Evolutionary conservation across 2,888 invertebrate species (phyloP), one percentile per base, ranked within the genome.

Genomic region (Autographa gamma): DNA sequence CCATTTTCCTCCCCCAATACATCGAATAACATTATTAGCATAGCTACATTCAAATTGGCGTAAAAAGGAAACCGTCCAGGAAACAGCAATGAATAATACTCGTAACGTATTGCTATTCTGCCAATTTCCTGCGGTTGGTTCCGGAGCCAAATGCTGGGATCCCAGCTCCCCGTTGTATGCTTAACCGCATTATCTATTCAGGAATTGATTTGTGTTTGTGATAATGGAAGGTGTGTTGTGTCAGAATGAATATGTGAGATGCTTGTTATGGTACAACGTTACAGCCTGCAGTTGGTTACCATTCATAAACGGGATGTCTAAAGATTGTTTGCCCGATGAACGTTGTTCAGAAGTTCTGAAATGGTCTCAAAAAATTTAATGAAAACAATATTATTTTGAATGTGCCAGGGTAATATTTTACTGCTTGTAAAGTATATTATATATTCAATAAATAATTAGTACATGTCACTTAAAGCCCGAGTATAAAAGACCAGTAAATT

Each of bases 101-200:
- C 72, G 83, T 86, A 85, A 87, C 82, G 85, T 87, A 88, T 86
- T 84, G 88, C 88, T 83, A 82, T 85, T 83, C 82, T 80, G 74
- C 78, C 83, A 87, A 88, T 90, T 86, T 89, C 88, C 89, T 88
- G 77, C 68, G 73, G 80, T 81, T 69, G 60, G 62, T 79, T 75
- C 76, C 84, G 84, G 82, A 81, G 80, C 81, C 72, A 63, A 85
- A 78, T 67, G 66, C 65, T 80, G 69, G 77, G 79, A 65, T 78
- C 76, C 74, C 74, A 77, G 82, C 67, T 83, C 77, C 80, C 79
- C 74, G 70, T 58, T 63, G 72, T 81, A 73, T 73, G 85, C 85
- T 80, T 77, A 78, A 83, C 88, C 86, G 69, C 85, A 83, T 85
- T 86, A 85, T 84, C 85, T 86, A 84, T 86, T 86, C 82, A 84